Base-by-base conservation (phyloP, 2,113 vertebrate genomes). In the Hydropotes inermis region DNA sequence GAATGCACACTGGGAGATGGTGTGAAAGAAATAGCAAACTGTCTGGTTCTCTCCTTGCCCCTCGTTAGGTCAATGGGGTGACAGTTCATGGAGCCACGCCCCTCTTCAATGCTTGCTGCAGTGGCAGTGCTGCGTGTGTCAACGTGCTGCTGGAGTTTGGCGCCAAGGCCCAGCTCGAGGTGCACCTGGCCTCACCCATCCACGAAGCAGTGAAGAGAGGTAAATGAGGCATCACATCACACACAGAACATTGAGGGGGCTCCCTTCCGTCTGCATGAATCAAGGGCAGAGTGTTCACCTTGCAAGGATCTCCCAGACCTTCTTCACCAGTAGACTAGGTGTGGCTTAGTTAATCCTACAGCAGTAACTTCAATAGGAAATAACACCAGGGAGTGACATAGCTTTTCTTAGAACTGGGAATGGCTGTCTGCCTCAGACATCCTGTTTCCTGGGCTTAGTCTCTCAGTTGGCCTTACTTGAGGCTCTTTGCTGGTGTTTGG, bases 191-290 rank as follows among this genome's bases (percentile, higher is more conserved):
- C 3, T 99, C 99, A 0, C 99, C 99, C 70, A 98, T 99, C 96
- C 99, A 99, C 0, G 99, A 99, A 96, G 99, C 99, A 0, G 99
- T 99, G 52, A 99, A 99, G 96, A 99, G 99, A 99, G 99, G 99
- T 99, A 98, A 99, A 43, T 13, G 36, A 87, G 78, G 25, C 60
- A 23, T 23, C 15, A 4, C 47, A 21, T 9, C 21, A 61, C 81
- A 28, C 30, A 39, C 6, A 36, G 5, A n/a, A 8, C 64, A 43
- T 3, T 1, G 28, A 28, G 27, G 58, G 43, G 43, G 14, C 57
- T 57, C 45, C 27, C 64, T 52, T 19, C 82, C n/a, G 1, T 52
- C 13, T 76, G 36, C 50, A 12, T 21, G n/a, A 55, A 17, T 70
- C 52, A 52, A 16, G 30, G 25, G 28, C n/a, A n/a, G 28, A 39